Conservation (phyloP, 2,888 invertebrate genomes). For the Seira ritae region DNA sequence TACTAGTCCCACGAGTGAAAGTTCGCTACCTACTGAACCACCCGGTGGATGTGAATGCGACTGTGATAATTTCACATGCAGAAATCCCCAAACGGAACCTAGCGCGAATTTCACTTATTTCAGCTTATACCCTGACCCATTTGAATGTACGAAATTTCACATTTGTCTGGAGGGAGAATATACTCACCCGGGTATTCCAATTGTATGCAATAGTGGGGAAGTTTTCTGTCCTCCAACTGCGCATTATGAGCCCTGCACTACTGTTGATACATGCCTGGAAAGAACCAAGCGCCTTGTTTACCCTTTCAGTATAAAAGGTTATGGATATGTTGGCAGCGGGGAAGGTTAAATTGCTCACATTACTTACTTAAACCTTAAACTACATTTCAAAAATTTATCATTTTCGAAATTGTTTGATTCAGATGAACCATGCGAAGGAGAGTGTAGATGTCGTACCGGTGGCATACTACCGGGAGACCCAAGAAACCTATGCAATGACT, state of each 20-base stretch:
- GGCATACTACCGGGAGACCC: slow-evolving; percentile 10
- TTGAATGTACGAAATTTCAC: slow-evolving; percentile 36
- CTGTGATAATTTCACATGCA: slow-evolving; percentile 26
- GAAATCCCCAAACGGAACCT: not conserved
- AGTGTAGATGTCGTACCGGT: too few species aligned
- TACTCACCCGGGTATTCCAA: too few species aligned
- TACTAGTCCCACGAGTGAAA: not conserved
- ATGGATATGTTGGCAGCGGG: not conserved
- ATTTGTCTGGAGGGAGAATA: not conserved
- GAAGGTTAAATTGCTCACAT: too few species aligned
- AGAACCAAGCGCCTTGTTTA: too few species aligned
- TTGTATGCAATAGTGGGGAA: not conserved
- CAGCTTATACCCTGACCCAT: slow-evolving; percentile 40
- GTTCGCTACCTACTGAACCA: not conserved
- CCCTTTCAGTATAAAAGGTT: not conserved
- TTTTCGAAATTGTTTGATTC: too few species aligned
- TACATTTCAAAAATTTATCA: too few species aligned
- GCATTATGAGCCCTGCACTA: not conserved
- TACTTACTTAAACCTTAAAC: too few species aligned
- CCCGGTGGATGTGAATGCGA: slow-evolving; percentile 31
- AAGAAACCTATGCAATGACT: slow-evolving; percentile 20
- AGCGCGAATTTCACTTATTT: slow-evolving; percentile 9
- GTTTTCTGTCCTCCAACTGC: not conserved
- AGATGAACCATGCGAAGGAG: too few species aligned
- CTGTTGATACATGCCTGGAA: not conserved